Evolutionary conservation across 2,888 invertebrate species (phyloP).

Genomic region (Dusona sp.): DNA sequence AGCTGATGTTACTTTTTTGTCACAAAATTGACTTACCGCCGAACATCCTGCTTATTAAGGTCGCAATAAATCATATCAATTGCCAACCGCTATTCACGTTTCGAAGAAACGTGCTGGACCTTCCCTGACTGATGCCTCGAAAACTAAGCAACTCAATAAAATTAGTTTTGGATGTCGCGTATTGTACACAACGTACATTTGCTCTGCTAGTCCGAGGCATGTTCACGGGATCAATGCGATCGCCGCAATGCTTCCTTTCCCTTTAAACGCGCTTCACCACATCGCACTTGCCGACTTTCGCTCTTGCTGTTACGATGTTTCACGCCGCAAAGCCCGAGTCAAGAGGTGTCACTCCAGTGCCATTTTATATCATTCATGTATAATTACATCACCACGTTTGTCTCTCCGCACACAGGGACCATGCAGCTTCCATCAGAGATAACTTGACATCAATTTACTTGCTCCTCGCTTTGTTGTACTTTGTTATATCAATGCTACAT

Average conservation of each 20-base stretch:
- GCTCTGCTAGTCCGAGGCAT: constrained; percentile 41
- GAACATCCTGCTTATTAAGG: not conserved
- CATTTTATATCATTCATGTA: constrained; percentile 70
- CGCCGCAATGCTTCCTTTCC: constrained; percentile 35
- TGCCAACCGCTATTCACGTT: not conserved
- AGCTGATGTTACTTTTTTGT: not conserved
- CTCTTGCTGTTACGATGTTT: not conserved
- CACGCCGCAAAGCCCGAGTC: constrained; percentile 29
- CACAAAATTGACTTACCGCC: not conserved
- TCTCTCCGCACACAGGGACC: constrained; percentile 45
- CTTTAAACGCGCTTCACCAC: constrained; percentile 20
- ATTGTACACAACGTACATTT: constrained; percentile 29
- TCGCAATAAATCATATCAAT: too few species aligned
- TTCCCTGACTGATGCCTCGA: constrained; percentile 41
- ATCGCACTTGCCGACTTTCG: not conserved
- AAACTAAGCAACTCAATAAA: constrained; percentile 57
- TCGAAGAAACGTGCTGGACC: constrained; percentile 36
- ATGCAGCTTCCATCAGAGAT: constrained; percentile 19
- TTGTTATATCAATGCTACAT: not conserved
- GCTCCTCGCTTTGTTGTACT: constrained; percentile 16
- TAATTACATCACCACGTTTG: constrained; percentile 68
- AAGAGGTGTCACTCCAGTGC: constrained; percentile 57
- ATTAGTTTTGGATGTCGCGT: constrained; percentile 41
- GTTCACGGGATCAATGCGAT: constrained; percentile 41
- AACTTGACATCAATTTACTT: constrained; percentile 34